phyloP scores from a whole-genome alignment of 1,140 invertebrate species.

The Rhopalosiphum padi region DNA sequence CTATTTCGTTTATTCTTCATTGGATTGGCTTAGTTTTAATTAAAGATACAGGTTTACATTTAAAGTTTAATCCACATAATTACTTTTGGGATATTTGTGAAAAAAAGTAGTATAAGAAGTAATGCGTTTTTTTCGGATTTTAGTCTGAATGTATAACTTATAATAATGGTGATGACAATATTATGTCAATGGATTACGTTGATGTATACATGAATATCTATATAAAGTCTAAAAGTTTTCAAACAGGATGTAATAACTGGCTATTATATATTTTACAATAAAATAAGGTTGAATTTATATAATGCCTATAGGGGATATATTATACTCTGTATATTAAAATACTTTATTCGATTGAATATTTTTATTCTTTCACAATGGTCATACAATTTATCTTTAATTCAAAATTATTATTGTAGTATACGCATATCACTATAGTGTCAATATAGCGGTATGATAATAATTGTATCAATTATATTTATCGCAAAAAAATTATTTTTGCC shows the following conservation, averaged over 20 bases:
- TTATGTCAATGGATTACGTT: neutral
- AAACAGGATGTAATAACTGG: neutral
- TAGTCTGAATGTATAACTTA: neutral
- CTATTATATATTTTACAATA: neutral
- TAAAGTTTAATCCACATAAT: neutral
- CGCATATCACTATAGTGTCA: neutral
- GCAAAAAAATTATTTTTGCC: neutral
- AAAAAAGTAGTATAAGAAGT: neutral
- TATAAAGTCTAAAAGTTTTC: neutral
- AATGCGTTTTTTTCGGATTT: neutral
- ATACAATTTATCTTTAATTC: neutral
- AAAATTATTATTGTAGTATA: neutral
- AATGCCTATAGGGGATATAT: neutral
- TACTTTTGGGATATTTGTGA: neutral
- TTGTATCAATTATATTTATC: neutral
- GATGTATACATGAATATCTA: neutral
- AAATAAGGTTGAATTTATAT: neutral
- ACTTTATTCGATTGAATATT: neutral
- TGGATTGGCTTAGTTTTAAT: neutral
- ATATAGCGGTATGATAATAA: neutral
- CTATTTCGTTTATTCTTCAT: neutral
- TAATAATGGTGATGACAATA: neutral
- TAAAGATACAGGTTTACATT: neutral
- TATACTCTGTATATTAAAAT: neutral
- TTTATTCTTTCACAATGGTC: neutral